Percentiles rank a stretch among this genome's conserved stretches.
Evolutionary conservation across 1,140 invertebrate genomes (phyloP).

Genomic region (Halictus rubicundus): DNA sequence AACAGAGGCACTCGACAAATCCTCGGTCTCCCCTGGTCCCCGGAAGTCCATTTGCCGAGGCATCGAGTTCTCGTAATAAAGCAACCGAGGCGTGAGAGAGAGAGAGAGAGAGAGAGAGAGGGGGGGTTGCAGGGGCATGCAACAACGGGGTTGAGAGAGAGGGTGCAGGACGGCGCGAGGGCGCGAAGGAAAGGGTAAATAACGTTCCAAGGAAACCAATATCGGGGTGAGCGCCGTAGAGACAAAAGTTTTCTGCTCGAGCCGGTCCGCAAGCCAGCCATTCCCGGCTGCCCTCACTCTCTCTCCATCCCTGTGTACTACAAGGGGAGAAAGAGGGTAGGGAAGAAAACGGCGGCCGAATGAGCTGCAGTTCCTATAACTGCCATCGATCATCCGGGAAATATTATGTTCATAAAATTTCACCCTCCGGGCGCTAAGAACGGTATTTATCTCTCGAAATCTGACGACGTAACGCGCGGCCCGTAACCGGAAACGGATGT

Average conservation of each 20-base stretch:
- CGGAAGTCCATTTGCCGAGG: conserved; percentile 29
- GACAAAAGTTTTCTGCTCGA: conserved; percentile 70
- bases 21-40: not conserved
- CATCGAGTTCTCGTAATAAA: conserved; percentile 60
- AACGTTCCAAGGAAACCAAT: conserved; percentile 73
- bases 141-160: too few species aligned
- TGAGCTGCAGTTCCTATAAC: conserved; percentile 28
- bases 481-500: not conserved
- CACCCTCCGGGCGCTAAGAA: not conserved
- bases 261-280: not conserved
- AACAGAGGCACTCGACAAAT: conserved; percentile 1
- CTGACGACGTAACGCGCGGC: not conserved
- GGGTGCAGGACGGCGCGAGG: conserved; percentile 13
- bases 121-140: too few species aligned
- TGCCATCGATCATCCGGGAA: conserved; percentile 47
- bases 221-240: conserved; percentile 67
- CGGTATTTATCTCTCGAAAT: conserved; percentile 4
- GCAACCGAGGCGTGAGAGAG: not conserved
- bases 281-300: too few species aligned
- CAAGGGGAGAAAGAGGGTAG: not conserved
- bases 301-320: too few species aligned
- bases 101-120: too few species aligned
- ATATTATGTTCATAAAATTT: conserved; percentile 39
- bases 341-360: too few species aligned
- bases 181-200: conserved; percentile 64